Base-by-base conservation (phyloP, 1,140 invertebrate species). In the Oncopeltus fasciatus region DNA sequence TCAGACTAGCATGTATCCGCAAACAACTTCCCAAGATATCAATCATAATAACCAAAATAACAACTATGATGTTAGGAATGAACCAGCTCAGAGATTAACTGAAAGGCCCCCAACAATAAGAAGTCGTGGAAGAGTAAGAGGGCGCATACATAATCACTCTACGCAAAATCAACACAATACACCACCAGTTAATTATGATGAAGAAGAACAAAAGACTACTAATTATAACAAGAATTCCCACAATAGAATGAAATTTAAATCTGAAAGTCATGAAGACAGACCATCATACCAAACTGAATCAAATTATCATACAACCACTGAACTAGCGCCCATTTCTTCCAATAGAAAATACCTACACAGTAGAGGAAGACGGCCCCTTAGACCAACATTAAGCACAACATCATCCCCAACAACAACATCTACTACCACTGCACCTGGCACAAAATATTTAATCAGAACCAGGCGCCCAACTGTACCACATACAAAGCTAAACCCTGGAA, bases 371-470 rank as follows among this genome's bases (percentile, higher is more conserved):
- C 62, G 64, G 24, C 63, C 60, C 12, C 9, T 59, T 8, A 47
- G 66, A 53, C 60, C 60, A 31, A 18, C 59, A 8, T 21, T 29
- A 16, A 24, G 58, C 31, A 61, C 62, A 9, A 16, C 62, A 18
- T 21, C 51, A n/a, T 38, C 61, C n/a, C 59, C 62, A 14, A 51
- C 64, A 27, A 38, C 65, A 1, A 61, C 60, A 20, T 58, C 66
- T 16, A 26, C 64, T 9, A 21, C 21, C 8, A 21, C 60, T 18
- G 21, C 60, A 20, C 57, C 65, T 18, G 61, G 57, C 18, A 60
- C 60, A 11, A 67, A 63, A 49, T 67, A 65, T 61, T 61, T 67
- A 26, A 59, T 63, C 3, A 46, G 63, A 49, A 67, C 66, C 33
- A 67, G 63, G 27, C 21, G 58, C 24, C 62, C 61, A 21, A 33